Evolutionary conservation across 1,140 invertebrate genomes (phyloP).

Genomic region (Lithobius niger): DNA sequence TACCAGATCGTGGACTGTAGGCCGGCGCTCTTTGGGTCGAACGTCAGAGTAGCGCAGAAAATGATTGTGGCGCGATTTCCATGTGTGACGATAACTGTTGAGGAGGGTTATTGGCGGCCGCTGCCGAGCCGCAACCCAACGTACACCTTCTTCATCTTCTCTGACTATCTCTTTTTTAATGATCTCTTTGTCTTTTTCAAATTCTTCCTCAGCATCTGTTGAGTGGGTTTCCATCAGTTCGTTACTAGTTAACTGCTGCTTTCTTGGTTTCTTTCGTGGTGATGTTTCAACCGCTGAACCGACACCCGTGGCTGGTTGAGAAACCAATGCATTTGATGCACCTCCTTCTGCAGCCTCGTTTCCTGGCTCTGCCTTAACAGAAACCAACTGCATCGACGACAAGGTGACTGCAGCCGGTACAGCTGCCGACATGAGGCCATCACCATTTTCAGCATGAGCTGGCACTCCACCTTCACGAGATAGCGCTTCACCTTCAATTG

Average conservation of each 20-base stretch:
- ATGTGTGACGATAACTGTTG: slow-evolving; percentile 38
- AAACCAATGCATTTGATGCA: no score
- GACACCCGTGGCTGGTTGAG: no score
- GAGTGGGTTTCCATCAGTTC: slow-evolving; percentile 46
- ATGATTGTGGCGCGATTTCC: slow-evolving; percentile 55
- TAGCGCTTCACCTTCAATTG: no score
- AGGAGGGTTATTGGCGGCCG: slow-evolving; percentile 32
- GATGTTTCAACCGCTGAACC: slow-evolving; percentile 47
- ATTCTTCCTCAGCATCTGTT: slow-evolving; percentile 51
- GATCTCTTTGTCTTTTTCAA: slow-evolving; percentile 42
- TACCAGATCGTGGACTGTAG: slow-evolving; percentile 73
- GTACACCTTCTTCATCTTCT: slow-evolving; percentile 30
- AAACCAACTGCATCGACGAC: no score
- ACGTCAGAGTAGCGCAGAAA: slow-evolving; percentile 79
- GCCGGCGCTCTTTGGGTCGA: slow-evolving; percentile 61
- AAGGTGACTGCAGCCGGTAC: no score
- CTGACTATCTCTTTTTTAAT: slow-evolving; percentile 24
- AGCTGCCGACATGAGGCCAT: no score
- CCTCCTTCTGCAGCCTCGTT: no score
- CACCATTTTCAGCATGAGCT: no score
- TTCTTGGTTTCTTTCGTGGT: slow-evolving; percentile 59
- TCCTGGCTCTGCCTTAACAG: no score
- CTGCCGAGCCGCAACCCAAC: slow-evolving; percentile 29
- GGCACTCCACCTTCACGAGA: no score
- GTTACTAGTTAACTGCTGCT: slow-evolving; percentile 51